Evolutionary conservation across 2,888 invertebrate species (phyloP).

Genomic region (Linnaemya vulpina): DNA sequence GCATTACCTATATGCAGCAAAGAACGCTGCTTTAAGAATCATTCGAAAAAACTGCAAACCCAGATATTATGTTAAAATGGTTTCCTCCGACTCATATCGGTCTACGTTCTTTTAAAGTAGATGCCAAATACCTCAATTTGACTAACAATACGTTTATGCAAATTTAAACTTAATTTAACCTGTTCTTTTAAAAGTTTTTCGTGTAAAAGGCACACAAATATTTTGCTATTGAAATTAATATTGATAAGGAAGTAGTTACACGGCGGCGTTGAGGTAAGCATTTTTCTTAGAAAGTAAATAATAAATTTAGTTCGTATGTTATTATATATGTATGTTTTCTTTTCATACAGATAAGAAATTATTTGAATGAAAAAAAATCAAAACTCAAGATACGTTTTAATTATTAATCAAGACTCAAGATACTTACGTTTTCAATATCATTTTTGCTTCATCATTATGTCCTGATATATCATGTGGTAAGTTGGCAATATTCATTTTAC

Average conservation of each 20-base stretch:
- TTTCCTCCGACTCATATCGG: constrained; percentile 76
- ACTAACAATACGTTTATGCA: constrained; percentile 75
- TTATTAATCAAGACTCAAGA: not conserved
- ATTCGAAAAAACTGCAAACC: constrained; percentile 72
- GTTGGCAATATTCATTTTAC: not conserved
- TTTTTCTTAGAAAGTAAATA: not conserved
- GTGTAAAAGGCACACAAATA: constrained; percentile 75
- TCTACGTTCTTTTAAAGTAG: constrained; percentile 74
- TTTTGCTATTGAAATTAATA: constrained; percentile 73
- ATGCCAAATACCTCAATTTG: constrained; percentile 75
- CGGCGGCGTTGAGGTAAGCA: constrained; percentile 10
- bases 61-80: constrained; percentile 75
- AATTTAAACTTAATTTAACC: constrained; percentile 77
- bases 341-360: not conserved
- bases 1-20: constrained; percentile 77
- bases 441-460: not conserved
- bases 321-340: not conserved
- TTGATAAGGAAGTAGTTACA: constrained; percentile 35
- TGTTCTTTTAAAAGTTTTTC: constrained; percentile 74
- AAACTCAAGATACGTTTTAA: not conserved
- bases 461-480: not conserved
- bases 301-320: not conserved
- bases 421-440: not conserved
- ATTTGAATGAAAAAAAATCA: not conserved
- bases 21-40: constrained; percentile 75